Evolutionary conservation across 2,797 vertebrate species (phyloP).

Genomic region (Chromobotia macracanthus): DNA sequence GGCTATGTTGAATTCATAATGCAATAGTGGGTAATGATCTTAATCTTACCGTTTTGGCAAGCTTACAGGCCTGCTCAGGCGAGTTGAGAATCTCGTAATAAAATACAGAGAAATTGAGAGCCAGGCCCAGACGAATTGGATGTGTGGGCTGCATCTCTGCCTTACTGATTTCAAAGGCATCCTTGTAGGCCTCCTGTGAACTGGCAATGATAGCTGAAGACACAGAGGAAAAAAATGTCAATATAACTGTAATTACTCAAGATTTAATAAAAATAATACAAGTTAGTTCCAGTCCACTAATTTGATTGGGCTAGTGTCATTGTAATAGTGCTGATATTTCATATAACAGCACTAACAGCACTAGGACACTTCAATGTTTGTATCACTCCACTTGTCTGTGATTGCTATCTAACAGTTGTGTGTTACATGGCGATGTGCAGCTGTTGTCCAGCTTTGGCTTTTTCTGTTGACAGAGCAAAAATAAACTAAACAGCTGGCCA

Average conservation of each 20-base stretch:
- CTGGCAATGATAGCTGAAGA: constrained; percentile 80
- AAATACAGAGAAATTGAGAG: constrained; percentile 97
- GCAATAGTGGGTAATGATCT: background rate
- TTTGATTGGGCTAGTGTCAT: background rate
- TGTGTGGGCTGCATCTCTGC: constrained; percentile 90
- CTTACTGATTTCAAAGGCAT: constrained; percentile 88
- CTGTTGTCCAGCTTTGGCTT: too few species aligned
- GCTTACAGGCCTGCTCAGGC: constrained; percentile 87
- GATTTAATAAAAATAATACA: background rate
- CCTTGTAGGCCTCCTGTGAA: constrained; percentile 88
- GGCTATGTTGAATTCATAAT: background rate
- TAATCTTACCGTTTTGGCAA: constrained; percentile 87
- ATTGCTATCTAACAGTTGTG: too few species aligned
- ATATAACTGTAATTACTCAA: background rate
- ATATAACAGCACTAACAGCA: background rate
- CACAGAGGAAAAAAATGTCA: background rate
- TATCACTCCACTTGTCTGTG: too few species aligned
- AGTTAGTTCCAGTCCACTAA: background rate
- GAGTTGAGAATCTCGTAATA: constrained; percentile 95
- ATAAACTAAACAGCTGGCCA: too few species aligned
- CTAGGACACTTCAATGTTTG: background rate
- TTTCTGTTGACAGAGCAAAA: too few species aligned
- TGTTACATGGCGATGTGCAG: too few species aligned
- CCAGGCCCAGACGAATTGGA: constrained; percentile 95
- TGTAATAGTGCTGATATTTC: background rate